Evolutionary conservation across 2,888 invertebrate species (phyloP).

Genomic region (Oscheius sp.): DNA sequence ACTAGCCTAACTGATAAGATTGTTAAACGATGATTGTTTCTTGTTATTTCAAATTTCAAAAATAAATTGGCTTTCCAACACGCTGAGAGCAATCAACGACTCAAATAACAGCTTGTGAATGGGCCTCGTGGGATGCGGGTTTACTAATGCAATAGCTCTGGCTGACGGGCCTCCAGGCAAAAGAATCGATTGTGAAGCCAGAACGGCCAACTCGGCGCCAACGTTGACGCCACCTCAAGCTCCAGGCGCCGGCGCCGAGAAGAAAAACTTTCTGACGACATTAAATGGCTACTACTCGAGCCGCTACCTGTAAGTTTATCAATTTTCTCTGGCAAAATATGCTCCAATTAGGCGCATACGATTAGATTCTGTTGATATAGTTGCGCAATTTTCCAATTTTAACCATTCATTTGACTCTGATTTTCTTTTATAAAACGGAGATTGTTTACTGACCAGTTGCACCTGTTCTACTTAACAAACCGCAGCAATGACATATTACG

Average conservation of each 20-base stretch:
- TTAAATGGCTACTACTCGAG: constrained; percentile 45
- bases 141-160: constrained; percentile 21
- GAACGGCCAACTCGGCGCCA: background rate
- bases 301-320: constrained; percentile 47
- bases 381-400: too few species aligned
- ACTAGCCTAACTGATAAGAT: background rate
- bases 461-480: too few species aligned
- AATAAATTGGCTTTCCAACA: background rate
- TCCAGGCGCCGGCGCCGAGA: background rate
- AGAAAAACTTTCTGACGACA: background rate
- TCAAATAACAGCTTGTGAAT: background rate
- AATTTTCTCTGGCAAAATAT: background rate
- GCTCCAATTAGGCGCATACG: background rate
- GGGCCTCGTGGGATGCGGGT: constrained; percentile 16
- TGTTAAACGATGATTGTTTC: background rate
- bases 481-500: too few species aligned
- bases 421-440: too few species aligned
- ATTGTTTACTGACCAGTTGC: too few species aligned
- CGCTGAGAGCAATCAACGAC: constrained; percentile 4
- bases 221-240: background rate
- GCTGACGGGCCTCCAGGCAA: background rate
- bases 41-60: background rate
- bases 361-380: too few species aligned
- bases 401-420: too few species aligned
- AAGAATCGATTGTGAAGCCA: background rate